phyloP scores from a whole-genome alignment of 2,888 invertebrate species.

The Tiphia femorata region DNA sequence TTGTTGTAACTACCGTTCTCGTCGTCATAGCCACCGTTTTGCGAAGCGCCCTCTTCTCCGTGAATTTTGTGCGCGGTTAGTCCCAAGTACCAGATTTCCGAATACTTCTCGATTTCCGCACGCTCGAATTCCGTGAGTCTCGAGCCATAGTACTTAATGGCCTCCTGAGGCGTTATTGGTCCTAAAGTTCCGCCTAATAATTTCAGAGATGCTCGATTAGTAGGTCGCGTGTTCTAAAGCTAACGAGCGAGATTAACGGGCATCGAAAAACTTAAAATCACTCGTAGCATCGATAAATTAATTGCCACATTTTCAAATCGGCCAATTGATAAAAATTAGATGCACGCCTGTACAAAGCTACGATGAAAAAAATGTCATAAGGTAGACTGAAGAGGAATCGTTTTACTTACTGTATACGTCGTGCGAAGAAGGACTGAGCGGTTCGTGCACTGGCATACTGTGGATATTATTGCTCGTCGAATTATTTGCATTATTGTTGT shows the following conservation, averaged over 20 bases:
- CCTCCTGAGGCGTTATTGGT: slow-evolving; percentile 73
- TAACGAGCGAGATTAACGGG: too few relatives aligned
- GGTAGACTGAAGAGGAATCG: background rate
- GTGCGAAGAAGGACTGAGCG: slow-evolving; percentile 57
- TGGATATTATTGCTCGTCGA: slow-evolving; percentile 63
- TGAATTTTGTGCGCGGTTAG: slow-evolving; percentile 88
- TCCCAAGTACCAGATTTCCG: slow-evolving; percentile 95
- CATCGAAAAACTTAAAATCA: too few relatives aligned
- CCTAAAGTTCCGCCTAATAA: too few relatives aligned
- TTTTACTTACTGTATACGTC: slow-evolving; percentile 54
- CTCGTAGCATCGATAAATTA: too few relatives aligned
- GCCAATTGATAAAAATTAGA: too few relatives aligned
- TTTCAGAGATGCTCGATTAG: too few relatives aligned
- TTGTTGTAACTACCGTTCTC: slow-evolving; percentile 96
- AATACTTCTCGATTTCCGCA: slow-evolving; percentile 90
- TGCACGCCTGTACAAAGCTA: too few relatives aligned
- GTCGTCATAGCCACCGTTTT: slow-evolving; percentile 91
- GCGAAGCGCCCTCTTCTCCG: slow-evolving; percentile 82
- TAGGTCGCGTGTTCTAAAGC: too few relatives aligned
- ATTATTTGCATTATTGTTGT: slow-evolving; percentile 66
- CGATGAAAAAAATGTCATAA: background rate
- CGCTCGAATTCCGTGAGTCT: slow-evolving; percentile 91
- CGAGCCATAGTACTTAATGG: slow-evolving; percentile 85
- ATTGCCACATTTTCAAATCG: background rate
- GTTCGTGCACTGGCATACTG: slow-evolving; percentile 61